Conservation (phyloP, 2,113 vertebrate genomes). For the Barnardius zonarius region DNA sequence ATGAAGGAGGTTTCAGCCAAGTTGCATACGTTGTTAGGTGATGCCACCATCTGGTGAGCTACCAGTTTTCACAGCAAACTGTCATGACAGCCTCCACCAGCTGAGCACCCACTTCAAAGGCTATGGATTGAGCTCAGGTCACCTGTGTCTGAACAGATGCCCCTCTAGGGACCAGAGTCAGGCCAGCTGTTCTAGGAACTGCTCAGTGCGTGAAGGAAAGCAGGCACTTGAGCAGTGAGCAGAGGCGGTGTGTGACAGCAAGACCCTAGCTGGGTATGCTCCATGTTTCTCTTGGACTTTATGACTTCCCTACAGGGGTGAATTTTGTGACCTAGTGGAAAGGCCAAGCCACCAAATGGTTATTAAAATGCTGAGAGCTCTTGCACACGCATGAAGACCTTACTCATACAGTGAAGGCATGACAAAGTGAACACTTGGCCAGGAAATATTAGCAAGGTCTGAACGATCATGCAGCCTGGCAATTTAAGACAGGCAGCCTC, state of each 20-base stretch:
- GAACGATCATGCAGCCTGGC: background rate
- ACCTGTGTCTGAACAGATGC: background rate
- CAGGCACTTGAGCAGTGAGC: background rate
- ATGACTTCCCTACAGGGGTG: accelerated
- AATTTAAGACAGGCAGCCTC: background rate
- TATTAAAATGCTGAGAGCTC: background rate
- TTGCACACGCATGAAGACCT: background rate
- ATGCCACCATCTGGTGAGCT: background rate
- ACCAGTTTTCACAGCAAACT: background rate
- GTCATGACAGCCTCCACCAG: background rate
- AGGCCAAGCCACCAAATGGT: background rate
- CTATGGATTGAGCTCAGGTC: background rate
- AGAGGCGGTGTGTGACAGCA: background rate
- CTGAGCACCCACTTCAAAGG: background rate
- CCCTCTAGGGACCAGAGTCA: background rate
- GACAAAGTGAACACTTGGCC: background rate
- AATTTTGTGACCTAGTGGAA: background rate
- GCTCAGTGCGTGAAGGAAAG: background rate
- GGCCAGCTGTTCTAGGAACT: background rate
- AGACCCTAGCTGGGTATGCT: background rate
- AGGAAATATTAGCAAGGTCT: background rate
- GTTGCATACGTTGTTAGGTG: background rate
- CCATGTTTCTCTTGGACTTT: background rate
- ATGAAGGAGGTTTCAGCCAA: background rate
- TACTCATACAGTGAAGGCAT: background rate